Evolutionary conservation across 1,140 invertebrate species (phyloP).

Genomic region (Hetaerina americana): DNA sequence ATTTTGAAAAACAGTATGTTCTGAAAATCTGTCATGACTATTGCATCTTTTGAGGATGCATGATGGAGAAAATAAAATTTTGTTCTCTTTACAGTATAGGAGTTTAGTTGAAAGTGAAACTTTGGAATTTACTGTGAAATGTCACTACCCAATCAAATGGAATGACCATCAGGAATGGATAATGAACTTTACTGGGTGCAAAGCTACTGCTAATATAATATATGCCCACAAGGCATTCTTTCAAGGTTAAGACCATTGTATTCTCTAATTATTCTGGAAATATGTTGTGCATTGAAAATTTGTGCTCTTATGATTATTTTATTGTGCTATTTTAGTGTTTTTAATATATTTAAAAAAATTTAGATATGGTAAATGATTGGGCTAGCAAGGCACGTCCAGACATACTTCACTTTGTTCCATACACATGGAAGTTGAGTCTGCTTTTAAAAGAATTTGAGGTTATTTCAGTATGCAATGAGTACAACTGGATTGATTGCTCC

Average conservation of each 20-base stretch:
- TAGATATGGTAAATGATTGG: constrained; percentile 93
- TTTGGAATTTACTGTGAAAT: constrained; percentile 76
- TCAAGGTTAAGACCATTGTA: constrained; percentile 52
- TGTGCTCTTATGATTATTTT: not conserved
- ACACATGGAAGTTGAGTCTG: constrained; percentile 88
- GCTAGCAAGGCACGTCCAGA: constrained; percentile 78
- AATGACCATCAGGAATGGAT: constrained; percentile 92
- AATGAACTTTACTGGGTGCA: constrained; percentile 79
- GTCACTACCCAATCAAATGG: constrained; percentile 83
- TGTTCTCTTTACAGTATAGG: constrained; percentile 44
- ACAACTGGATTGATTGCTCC: constrained; percentile 98
- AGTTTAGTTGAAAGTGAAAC: constrained; percentile 89
- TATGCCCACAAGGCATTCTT: constrained; percentile 94
- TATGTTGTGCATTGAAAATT: not conserved
- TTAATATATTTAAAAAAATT: constrained; percentile 13
- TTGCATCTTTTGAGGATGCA: too few relatives aligned
- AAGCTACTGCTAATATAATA: constrained; percentile 81
- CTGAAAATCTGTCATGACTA: not conserved
- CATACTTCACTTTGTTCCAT: constrained; percentile 89
- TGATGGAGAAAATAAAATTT: constrained; percentile 3
- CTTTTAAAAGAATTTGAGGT: constrained; percentile 92
- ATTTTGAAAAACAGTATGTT: not conserved
- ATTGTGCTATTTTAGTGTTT: constrained; percentile 2
- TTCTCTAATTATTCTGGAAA: constrained; percentile 9
- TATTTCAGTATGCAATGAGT: constrained; percentile 86